Base-by-base conservation (phyloP, 2,113 vertebrate species). In the Cyprinodon brontotheroides region DNA sequence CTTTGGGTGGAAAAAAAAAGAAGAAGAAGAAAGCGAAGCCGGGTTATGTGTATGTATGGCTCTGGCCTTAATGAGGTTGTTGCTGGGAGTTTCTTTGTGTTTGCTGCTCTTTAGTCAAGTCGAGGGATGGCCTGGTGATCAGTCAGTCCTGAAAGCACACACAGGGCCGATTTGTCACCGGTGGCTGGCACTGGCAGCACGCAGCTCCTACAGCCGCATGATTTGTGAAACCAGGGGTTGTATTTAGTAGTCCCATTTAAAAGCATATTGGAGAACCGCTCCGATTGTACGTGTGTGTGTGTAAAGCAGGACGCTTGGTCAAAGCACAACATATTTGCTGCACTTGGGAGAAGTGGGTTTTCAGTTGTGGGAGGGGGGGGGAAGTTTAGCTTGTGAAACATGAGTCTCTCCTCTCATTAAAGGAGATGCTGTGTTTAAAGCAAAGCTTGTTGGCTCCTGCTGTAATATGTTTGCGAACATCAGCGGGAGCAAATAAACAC, bases 181-280 rank as follows among this genome's bases (percentile, higher is more conserved):
- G 72, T 70, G 89, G 87, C 89, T 84, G 91, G 87, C 89, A 86
- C 83, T 88, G 89, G 89, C 90, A 88, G 91, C 82, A 71, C 86
- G 73, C 82, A 40, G 90, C 89, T 91, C 83, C 87, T 92, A 87
- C 86, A 84, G 84, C 88, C 79, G 70, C 84, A 90, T 93, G 91
- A 92, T 93, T 93, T 92, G 92, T 92, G 91, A 90, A 92, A 90
- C 83, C 84, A 63, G 85, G 73, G 87, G 73, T 80, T 82, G 91
- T 91, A 91, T 92, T 93, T 93, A 93, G 91, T 90, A 88, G 88
- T 89, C 81, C 91, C 92, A 89, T 92, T 93, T 92, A 91, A 92
- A 90, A 89, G 86, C 78, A 90, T 91, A 91, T 87, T 84, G 87
- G 85, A 85, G 85, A 88, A 88, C 75, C 65, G 75, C 63, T 89